These are phyloP conservation scores for Apostichopus californicus DNA, from an alignment of 35 echinoderm and acorn worm genomes.

Conservation along the genomic window DNA sequence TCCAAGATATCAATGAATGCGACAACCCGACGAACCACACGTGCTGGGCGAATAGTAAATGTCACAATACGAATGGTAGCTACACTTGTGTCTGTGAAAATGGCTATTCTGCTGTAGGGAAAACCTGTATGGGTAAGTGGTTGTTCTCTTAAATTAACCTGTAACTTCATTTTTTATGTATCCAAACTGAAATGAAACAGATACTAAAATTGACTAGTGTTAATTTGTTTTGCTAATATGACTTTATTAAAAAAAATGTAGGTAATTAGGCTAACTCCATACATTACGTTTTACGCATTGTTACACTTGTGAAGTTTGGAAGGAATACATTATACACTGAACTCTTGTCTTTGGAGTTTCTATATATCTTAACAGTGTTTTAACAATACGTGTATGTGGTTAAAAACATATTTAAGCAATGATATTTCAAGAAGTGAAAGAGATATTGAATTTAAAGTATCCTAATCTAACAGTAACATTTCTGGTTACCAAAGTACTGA, in stretches of 20 bases:
- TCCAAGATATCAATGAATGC: slow-evolving; percentile 57
- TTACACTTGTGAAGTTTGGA: not conserved
- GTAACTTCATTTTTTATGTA: not conserved
- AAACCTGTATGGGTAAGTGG: not conserved
- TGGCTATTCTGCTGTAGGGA: not conserved
- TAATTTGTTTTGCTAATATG: not conserved
- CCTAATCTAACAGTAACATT: not conserved
- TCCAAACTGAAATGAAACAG: not conserved
- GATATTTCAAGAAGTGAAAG: not conserved
- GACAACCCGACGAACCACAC: not conserved
- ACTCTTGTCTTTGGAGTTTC: not conserved
- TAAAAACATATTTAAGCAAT: not conserved
- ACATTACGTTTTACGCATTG: not conserved
- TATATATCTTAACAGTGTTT: not conserved
- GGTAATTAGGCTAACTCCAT: not conserved
- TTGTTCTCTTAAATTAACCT: no score
- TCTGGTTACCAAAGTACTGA: not conserved
- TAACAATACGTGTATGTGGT: not conserved
- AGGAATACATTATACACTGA: not conserved
- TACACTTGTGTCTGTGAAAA: slow-evolving; percentile 15
- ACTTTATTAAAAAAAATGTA: no score
- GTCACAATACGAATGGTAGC: slow-evolving; percentile 28
- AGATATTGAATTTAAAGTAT: not conserved
- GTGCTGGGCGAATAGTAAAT: not conserved
- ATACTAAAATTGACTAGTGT: not conserved